Conservation (phyloP, 2,797 vertebrate species). For the Pteropus rufus region DNA sequence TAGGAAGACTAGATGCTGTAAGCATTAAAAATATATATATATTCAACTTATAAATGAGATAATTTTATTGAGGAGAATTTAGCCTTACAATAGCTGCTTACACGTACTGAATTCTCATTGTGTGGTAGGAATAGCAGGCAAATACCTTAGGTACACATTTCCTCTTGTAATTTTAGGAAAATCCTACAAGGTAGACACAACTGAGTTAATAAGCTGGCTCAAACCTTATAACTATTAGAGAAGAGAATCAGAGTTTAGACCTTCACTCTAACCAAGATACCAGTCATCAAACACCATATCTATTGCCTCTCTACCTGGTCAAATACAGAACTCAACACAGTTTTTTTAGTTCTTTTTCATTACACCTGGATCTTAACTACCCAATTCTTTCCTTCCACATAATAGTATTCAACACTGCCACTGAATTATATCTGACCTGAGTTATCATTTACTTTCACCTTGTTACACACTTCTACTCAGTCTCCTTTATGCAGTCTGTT, state of each 20-base stretch:
- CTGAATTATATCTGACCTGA: neutral
- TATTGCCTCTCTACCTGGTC: neutral
- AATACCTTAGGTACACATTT: neutral
- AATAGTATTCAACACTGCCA: neutral
- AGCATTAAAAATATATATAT: too few species aligned
- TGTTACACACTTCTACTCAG: neutral
- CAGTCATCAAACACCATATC: neutral
- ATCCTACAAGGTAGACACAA: accelerated
- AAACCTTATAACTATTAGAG: neutral
- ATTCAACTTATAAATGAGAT: neutral
- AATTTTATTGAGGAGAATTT: neutral
- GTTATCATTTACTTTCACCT: neutral
- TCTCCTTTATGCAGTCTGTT: neutral
- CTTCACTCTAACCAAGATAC: neutral
- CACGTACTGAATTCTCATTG: neutral
- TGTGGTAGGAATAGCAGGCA: neutral
- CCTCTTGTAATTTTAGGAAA: neutral
- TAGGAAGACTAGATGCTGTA: too few species aligned
- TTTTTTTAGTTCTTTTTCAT: neutral
- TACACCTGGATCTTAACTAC: neutral
- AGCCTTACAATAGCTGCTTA: neutral
- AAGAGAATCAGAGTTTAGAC: neutral
- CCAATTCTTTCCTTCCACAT: neutral
- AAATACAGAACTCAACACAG: neutral
- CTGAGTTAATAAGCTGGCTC: neutral